A percentile compares a stretch with the other conserved stretches of the same genome.
phyloP scores from a whole-genome alignment of 2,113 vertebrate species.

The Camelus dromedarius region DNA sequence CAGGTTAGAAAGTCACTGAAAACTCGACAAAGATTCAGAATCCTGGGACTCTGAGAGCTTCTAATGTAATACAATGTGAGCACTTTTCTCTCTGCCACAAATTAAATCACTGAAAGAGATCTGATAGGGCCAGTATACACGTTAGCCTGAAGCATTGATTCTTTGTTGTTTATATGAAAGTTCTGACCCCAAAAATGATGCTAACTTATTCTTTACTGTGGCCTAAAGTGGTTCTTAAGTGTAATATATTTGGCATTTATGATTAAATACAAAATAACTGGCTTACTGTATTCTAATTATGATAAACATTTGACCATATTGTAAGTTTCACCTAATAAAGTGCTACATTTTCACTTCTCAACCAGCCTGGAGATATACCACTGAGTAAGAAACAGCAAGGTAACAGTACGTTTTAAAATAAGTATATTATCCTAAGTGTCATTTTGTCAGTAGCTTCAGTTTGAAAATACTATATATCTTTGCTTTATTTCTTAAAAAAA shows the following conservation, averaged over 20 bases:
- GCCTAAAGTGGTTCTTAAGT: background rate
- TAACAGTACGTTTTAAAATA: background rate
- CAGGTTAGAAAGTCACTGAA: background rate
- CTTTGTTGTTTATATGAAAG: background rate
- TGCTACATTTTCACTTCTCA: slow-evolving; percentile 37
- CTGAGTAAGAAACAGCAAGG: background rate
- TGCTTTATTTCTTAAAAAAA: background rate
- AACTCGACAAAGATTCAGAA: background rate
- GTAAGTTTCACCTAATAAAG: slow-evolving; percentile 15
- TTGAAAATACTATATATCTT: slow-evolving; percentile 31
- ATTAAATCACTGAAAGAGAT: background rate
- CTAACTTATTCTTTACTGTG: background rate
- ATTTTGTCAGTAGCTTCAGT: slow-evolving; percentile 32
- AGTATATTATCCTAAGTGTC: background rate
- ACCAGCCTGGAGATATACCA: background rate
- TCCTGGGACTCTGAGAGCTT: background rate
- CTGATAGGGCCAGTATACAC: background rate
- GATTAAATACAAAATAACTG: slow-evolving; percentile 15
- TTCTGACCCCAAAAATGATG: background rate
- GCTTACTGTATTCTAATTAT: background rate
- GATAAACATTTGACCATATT: background rate
- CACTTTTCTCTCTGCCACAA: background rate
- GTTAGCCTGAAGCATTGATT: background rate
- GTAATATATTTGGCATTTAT: background rate
- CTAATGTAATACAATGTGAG: background rate